Evolutionary conservation across 2,888 invertebrate species (phyloP).

Genomic region (Marasmarcha lunaedactyla): DNA sequence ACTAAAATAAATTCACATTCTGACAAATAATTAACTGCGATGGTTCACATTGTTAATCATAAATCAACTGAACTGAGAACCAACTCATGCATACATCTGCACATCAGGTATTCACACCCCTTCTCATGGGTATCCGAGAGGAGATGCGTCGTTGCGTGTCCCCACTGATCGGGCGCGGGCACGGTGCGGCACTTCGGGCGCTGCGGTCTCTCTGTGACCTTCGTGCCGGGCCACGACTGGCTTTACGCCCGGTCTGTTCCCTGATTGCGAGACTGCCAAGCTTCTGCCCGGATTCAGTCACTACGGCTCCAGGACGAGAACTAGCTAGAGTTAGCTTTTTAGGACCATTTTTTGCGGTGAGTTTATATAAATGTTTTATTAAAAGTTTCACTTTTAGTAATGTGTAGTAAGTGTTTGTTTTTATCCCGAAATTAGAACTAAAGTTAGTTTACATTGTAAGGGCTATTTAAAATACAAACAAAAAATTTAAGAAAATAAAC

Average conservation of each 20-base stretch:
- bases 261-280: slow-evolving; percentile 54
- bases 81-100: too few relatives aligned
- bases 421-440: background rate
- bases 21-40: too few relatives aligned
- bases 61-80: too few relatives aligned
- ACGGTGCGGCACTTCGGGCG: slow-evolving; percentile 77
- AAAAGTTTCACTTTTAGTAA: background rate
- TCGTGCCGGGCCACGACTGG: slow-evolving; percentile 74
- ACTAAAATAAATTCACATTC: too few relatives aligned
- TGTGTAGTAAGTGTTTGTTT: background rate
- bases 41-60: too few relatives aligned
- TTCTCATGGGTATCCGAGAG: slow-evolving; percentile 54
- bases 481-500: background rate
- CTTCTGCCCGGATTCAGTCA: slow-evolving; percentile 79
- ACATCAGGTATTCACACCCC: slow-evolving; percentile 50
- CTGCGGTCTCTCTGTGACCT: slow-evolving; percentile 86
- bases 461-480: too few relatives aligned
- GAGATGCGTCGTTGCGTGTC: slow-evolving; percentile 78
- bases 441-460: too few relatives aligned
- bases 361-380: slow-evolving; percentile 15
- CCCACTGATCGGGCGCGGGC: slow-evolving; percentile 75
- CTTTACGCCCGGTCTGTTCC: slow-evolving; percentile 77
- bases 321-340: slow-evolving; percentile 86
- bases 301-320: slow-evolving; percentile 86
- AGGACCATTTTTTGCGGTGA: slow-evolving; percentile 90